Evolutionary conservation across 2,888 invertebrate genomes (phyloP).

Genomic region (Pharmacophagus antenor): DNA sequence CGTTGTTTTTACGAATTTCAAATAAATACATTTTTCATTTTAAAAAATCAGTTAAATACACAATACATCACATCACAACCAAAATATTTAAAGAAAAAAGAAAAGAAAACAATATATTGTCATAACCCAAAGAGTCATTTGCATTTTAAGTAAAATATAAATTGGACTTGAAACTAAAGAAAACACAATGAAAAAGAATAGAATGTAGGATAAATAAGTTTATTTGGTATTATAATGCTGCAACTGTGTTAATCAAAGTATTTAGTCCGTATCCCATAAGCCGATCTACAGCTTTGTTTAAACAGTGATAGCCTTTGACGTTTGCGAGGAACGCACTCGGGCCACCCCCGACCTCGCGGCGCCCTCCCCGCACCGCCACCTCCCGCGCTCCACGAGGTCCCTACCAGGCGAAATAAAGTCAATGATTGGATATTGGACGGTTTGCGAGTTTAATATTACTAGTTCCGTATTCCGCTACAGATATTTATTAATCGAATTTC

Average conservation of each 20-base stretch:
- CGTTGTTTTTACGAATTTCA: no score
- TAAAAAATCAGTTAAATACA: no score
- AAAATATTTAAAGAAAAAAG: no score
- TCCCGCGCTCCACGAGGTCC: slow-evolving; percentile 11
- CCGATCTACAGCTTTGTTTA: slow-evolving; percentile 49
- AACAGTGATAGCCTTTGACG: slow-evolving; percentile 64
- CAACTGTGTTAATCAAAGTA: slow-evolving; percentile 9
- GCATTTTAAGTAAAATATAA: no score
- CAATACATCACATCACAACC: no score
- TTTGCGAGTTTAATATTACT: slow-evolving; percentile 10
- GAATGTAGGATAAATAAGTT: not conserved
- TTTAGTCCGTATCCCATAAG: slow-evolving; percentile 16
- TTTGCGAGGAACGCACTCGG: slow-evolving; percentile 72
- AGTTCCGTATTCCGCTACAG: not conserved
- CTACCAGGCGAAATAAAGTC: slow-evolving; percentile 16
- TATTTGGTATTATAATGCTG: not conserved
- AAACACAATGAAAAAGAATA: no score
- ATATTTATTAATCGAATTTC: not conserved
- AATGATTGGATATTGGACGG: slow-evolving; percentile 14
- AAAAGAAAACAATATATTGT: no score
- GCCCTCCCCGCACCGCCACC: slow-evolving; percentile 30
- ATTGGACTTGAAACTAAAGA: no score
- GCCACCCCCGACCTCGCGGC: slow-evolving; percentile 33
- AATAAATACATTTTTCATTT: no score
- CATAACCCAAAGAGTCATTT: no score